Evolutionary conservation across 2,113 vertebrate species (phyloP).

Genomic region (Grantiella picta): DNA sequence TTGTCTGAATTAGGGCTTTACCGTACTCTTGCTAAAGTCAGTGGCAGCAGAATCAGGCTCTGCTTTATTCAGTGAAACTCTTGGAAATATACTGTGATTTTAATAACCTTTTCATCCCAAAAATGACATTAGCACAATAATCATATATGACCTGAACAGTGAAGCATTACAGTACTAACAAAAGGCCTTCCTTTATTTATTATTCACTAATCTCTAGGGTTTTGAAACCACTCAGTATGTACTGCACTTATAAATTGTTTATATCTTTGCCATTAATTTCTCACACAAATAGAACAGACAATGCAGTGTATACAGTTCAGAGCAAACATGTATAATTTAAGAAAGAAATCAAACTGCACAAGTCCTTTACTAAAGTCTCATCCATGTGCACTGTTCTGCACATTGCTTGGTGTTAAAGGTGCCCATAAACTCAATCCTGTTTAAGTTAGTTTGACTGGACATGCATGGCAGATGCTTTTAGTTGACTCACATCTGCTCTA

Average conservation of each 20-base stretch:
- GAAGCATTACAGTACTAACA: neutral
- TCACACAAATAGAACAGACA: conserved; percentile 23
- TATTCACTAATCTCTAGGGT: neutral
- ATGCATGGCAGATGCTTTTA: neutral
- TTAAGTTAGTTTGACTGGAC: neutral
- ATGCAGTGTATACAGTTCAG: conserved; percentile 9
- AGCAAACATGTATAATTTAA: conserved; percentile 9
- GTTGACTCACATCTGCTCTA: neutral
- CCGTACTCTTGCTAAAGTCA: neutral
- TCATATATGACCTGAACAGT: neutral
- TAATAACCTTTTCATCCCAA: neutral
- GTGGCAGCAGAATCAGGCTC: neutral
- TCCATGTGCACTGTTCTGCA: neutral
- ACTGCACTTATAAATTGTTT: conserved; percentile 35
- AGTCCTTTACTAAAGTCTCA: neutral
- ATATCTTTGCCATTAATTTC: conserved; percentile 32
- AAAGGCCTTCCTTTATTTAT: neutral
- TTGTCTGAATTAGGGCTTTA: neutral
- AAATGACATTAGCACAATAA: neutral
- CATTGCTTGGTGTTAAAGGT: neutral
- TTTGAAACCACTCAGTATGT: conserved; percentile 6
- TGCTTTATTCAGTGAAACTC: neutral
- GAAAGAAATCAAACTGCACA: neutral
- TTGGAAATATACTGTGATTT: neutral
- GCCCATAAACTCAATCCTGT: neutral